Evolutionary conservation across 2,113 vertebrate species (phyloP).

Genomic region (Daboia siamensis): DNA sequence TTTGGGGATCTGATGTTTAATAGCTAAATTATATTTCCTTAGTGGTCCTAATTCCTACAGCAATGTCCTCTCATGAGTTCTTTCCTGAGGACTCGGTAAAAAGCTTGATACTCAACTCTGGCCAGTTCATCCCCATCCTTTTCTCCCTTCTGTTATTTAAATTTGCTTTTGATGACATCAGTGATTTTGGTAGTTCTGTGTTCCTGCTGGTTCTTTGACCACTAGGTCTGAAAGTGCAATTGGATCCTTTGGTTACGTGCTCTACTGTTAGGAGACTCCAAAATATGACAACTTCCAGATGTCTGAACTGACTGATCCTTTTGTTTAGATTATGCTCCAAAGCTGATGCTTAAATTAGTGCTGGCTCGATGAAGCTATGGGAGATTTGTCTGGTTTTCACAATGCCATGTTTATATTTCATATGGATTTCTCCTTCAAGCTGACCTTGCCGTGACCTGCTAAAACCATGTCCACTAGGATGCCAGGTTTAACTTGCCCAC

Average conservation of each 20-base stretch:
- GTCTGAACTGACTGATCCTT: conserved; percentile 79
- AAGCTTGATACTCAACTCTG: background rate
- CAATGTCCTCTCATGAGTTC: background rate
- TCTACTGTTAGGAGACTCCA: conserved; percentile 69
- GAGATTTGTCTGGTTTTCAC: conserved; percentile 75
- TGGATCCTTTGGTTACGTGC: conserved; percentile 56
- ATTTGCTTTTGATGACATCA: background rate
- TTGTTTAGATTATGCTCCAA: conserved; percentile 90
- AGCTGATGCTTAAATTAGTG: conserved; percentile 92
- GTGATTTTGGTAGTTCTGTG: background rate
- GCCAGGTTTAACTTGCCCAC: conserved; percentile 52
- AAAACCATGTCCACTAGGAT: conserved; percentile 63
- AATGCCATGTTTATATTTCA: conserved; percentile 75
- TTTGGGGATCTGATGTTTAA: background rate
- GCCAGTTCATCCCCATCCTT: background rate
- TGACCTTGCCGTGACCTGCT: conserved; percentile 74
- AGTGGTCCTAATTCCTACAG: background rate
- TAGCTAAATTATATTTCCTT: background rate
- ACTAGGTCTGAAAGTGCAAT: conserved; percentile 40
- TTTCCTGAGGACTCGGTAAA: background rate
- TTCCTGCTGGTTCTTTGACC: conserved; percentile 31
- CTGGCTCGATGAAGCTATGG: conserved; percentile 82
- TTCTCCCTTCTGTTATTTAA: background rate
- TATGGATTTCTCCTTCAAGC: conserved; percentile 79
- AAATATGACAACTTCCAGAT: conserved; percentile 91